Evolutionary conservation across 1,140 invertebrate genomes (phyloP).

Genomic region (Tribolium madens): DNA sequence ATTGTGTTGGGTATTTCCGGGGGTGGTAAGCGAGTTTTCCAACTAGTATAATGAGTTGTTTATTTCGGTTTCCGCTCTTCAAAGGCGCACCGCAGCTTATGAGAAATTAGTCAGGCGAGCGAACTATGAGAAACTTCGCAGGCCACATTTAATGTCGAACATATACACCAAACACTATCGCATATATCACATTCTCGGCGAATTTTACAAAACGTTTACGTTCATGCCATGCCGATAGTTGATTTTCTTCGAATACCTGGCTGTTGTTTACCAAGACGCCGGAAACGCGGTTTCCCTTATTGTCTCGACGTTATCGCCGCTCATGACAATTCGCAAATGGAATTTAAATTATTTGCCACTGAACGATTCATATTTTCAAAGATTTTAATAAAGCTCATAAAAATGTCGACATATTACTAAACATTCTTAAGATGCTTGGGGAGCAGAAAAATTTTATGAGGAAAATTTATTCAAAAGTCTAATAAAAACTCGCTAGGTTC

Average conservation of each 20-base stretch:
- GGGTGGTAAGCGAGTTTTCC: slow-evolving; percentile 1
- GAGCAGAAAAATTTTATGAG: slow-evolving; percentile 31
- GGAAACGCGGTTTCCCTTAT: not conserved
- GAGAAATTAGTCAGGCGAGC: slow-evolving; percentile 29
- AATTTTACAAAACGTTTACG: slow-evolving; percentile 34
- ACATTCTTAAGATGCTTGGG: slow-evolving; percentile 27
- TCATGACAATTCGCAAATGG: not conserved
- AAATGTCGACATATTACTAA: slow-evolving; percentile 38
- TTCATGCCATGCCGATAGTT: slow-evolving; percentile 31
- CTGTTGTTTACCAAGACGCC: slow-evolving; percentile 6
- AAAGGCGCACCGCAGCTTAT: slow-evolving; percentile 36
- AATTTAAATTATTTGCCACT: slow-evolving; percentile 14
- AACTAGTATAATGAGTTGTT: slow-evolving; percentile 36
- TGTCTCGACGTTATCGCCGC: not conserved
- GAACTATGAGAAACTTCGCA: slow-evolving; percentile 33
- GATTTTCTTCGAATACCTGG: slow-evolving; percentile 28
- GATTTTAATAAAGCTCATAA: slow-evolving; percentile 39
- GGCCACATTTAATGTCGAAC: slow-evolving; percentile 35
- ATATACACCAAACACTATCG: slow-evolving; percentile 26
- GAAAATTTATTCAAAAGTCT: slow-evolving; percentile 36
- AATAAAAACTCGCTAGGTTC: slow-evolving; percentile 29
- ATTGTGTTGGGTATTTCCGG: not conserved
- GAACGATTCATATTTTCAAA: slow-evolving; percentile 30
- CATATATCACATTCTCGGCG: slow-evolving; percentile 23
- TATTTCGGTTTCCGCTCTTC: slow-evolving; percentile 35